Evolutionary conservation across 1,140 invertebrate genomes (phyloP), one percentile per base, ranked within the genome.

Genomic region (Tetranychus cinnabarinus): DNA sequence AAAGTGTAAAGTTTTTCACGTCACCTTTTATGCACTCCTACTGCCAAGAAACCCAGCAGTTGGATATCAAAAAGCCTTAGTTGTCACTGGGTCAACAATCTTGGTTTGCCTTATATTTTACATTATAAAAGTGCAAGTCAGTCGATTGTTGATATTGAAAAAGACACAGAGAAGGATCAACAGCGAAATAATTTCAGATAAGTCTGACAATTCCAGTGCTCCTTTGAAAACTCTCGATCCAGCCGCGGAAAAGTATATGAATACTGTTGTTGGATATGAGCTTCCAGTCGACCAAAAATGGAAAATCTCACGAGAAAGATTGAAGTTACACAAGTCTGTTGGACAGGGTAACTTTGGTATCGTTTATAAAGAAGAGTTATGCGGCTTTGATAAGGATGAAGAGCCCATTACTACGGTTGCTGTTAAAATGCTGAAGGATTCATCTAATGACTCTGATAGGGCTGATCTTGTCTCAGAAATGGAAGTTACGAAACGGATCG

Each of bases 401-500:
- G 80, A 80, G 47, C 73, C 79, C 48, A 77, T 77, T 7, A 63
- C 78, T 31, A 82, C 86, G 6, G 92, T 97, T 0, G 95, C 95
- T 47, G 91, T 98, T 0, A 99, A 99, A 75, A 97, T 96, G 86
- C 78, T 98, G n/a, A 98, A 97, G 82, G 89, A 95, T 71, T 86
- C 87, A 58, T 90, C 97, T 68, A 93, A 86, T 0, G 93, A 97
- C 70, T 80, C 85, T 12, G 93, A 98, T 70, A 85, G 98, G 82
- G 87, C 88, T 75, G 90, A 95, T 68, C 71, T 99, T 45, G 88
- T 97, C 1, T 86, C 87, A 0, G 95, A 98, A 74, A 96, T 98
- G 88, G 91, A 97, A 71, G 87, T 96, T 75, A 97, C 97, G 90
- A 97, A 97, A 71, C 96, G 96, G 71, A 95, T 98, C 60, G 93